Evolutionary conservation across 2,797 vertebrate genomes (phyloP).

Genomic region (Diceros bicornis): DNA sequence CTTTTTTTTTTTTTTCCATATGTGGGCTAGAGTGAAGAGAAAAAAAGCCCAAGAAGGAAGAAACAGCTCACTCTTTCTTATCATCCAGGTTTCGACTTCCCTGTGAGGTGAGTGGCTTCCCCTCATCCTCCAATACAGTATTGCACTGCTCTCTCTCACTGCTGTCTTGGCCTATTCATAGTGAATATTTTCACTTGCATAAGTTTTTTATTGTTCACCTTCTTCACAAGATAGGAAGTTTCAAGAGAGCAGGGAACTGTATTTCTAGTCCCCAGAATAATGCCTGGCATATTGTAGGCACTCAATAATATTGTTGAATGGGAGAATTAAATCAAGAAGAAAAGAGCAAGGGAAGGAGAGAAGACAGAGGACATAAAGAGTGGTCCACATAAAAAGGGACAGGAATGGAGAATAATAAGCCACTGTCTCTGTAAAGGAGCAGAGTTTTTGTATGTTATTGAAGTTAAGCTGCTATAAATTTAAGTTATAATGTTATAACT

Average conservation of each 20-base stretch:
- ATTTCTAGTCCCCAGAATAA: not conserved
- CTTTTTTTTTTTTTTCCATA: not conserved
- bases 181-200: not conserved
- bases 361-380: not conserved
- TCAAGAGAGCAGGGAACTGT: not conserved
- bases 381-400: not conserved
- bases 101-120: not conserved
- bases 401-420: not conserved
- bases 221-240: not conserved
- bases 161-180: no score
- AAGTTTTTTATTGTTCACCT: not conserved
- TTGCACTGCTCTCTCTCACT: not conserved
- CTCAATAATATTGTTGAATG: not conserved
- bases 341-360: not conserved
- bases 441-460: not conserved
- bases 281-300: not conserved
- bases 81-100: not conserved
- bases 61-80: not conserved
- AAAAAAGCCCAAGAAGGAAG: not conserved
- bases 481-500: not conserved
- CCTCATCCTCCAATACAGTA: accelerated
- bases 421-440: not conserved
- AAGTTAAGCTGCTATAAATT: not conserved
- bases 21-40: not conserved
- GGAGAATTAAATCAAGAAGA: not conserved